These are phyloP conservation scores for Lanistes nyassanus DNA, from an alignment of 1,140 invertebrate species.

Conservation along the genomic window DNA sequence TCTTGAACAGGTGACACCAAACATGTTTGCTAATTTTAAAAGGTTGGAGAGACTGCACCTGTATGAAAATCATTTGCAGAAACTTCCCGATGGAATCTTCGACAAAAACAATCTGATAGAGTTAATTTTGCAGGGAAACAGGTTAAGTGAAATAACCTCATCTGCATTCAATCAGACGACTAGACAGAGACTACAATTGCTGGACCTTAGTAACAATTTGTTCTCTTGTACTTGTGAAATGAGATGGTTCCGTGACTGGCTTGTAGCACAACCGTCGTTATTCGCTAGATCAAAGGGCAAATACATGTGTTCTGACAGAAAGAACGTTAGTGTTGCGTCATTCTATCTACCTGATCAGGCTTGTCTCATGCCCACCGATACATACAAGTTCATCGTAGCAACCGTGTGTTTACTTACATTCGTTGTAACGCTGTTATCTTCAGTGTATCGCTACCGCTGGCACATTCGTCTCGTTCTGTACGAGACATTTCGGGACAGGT, in stretches of 20 bases:
- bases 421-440: background rate
- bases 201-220: conserved; percentile 20
- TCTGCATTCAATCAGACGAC: background rate
- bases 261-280: background rate
- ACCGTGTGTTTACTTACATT: background rate
- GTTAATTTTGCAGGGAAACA: background rate
- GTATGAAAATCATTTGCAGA: background rate
- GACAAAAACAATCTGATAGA: conserved; percentile 4
- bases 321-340: background rate
- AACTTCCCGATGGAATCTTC: conserved; percentile 8
- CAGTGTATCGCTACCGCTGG: background rate
- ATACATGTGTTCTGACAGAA: conserved; percentile 5
- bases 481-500: background rate
- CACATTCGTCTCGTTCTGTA: conserved; percentile 19
- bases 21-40: background rate
- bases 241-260: conserved; percentile 26
- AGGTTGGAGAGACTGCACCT: background rate
- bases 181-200: background rate
- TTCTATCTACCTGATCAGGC: conserved; percentile 9
- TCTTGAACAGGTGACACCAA: background rate
- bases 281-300: conserved; percentile 5
- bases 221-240: conserved; percentile 21
- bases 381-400: background rate
- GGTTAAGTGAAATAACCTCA: background rate
- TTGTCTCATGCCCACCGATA: conserved; percentile 2